Base-by-base conservation (phyloP, 2,888 invertebrate species). In the Cryptus armator region DNA sequence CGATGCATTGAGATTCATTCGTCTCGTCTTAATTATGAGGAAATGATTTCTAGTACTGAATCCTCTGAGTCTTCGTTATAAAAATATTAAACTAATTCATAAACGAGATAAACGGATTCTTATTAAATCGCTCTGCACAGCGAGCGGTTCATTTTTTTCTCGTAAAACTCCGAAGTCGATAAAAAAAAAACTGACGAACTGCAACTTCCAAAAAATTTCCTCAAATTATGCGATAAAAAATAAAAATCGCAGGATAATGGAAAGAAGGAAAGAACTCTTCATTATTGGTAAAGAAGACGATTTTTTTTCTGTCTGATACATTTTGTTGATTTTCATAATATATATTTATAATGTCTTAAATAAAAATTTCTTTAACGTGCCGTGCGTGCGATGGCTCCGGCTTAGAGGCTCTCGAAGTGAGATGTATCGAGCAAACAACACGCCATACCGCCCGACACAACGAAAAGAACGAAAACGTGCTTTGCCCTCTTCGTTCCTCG, bases 401-500 rank as follows among this genome's bases (percentile, higher is more conserved):
- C 67, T 82, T 12, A 43, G 12, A 59, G 68, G 24, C 62, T 71
- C 62, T 62, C 75, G 32, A 79, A 75, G 32, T 66, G 56, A 76
- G 74, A 67, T 48, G 24, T 81, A 80, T 68, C 56, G 80, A 37
- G 74, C 64, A 85, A 86, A 86, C 86, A 85, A 75, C 67, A 62
- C 43, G 37, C 59, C 46, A 19, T 51, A 77, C 32, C 51, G 46
- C 64, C 46, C 37, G 48, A 32, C 46, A 66, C 53, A 78, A 76
- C 66, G 37, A 37, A 62, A 43, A 75, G 76, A 79, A 80, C 46
- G 66, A 66, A 80, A 85, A 85, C 82, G 82, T 85, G 85, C 75
- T 75, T 64, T 76, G 66, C 66, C 64, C 37, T 24, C 71, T 51
- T 71, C 14, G 71, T 66, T 79, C 12, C 19, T 19, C 79, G 59